These are phyloP conservation scores for Drosophila persimilis DNA, from an alignment of 1,140 invertebrate species.

Conservation along the genomic window DNA sequence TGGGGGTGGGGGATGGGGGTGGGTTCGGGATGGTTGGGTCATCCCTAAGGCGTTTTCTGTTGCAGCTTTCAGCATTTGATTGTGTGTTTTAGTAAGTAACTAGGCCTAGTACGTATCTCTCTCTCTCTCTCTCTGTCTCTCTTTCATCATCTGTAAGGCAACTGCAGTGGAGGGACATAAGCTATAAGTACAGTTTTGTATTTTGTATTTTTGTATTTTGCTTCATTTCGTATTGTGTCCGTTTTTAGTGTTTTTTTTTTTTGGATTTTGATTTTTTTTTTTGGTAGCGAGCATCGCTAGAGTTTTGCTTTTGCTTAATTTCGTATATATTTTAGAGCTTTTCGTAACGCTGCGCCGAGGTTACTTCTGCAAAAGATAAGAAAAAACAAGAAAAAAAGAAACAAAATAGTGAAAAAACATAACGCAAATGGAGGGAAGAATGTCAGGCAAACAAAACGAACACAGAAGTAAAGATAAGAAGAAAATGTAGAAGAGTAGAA, in stretches of 20 bases:
- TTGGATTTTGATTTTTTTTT: conserved; percentile 1
- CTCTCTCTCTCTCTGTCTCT: not conserved
- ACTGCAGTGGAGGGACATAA: conserved; percentile 12
- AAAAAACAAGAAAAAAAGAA: conserved; percentile 48
- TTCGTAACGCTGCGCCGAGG: conserved; percentile 94
- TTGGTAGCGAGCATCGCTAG: conserved; percentile 62
- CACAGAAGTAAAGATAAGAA: conserved; percentile 59
- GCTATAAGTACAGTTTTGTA: conserved; percentile 67
- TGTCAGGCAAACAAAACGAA: conserved; percentile 38
- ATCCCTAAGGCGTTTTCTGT: conserved; percentile 46
- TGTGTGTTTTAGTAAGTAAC: conserved; percentile 54
- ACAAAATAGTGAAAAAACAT: conserved; percentile 56
- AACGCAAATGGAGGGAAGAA: conserved; percentile 55
- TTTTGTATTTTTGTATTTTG: conserved; percentile 37
- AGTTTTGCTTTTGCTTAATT: conserved; percentile 35
- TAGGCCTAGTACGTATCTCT: conserved; percentile 63
- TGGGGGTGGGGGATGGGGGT: too few species aligned
- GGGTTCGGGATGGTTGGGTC: too few species aligned
- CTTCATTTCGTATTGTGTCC: conserved; percentile 45
- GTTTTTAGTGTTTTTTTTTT: conserved; percentile 31
- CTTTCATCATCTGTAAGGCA: too few species aligned
- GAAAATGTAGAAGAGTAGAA: conserved; percentile 18
- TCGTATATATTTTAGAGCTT: conserved; percentile 87
- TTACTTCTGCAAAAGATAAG: conserved; percentile 91
- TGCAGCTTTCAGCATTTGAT: conserved; percentile 39